Conservation (phyloP, 2,888 invertebrate genomes). For the Acanthoscelides obtectus region DNA sequence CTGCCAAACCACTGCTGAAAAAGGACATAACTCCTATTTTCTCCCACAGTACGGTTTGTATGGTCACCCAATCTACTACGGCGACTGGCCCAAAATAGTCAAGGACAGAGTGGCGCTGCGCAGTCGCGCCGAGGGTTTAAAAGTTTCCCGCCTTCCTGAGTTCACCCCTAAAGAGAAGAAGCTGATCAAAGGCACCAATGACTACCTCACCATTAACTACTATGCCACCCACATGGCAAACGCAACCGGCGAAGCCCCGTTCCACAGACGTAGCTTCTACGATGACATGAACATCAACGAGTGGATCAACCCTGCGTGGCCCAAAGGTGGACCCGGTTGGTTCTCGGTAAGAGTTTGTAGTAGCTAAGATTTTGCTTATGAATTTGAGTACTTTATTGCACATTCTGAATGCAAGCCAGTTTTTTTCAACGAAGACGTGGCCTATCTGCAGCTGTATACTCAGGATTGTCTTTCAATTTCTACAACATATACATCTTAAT, state of each 20-base stretch:
- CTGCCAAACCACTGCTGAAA: too few species aligned
- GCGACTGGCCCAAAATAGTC: constrained; percentile 66
- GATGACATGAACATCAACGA: constrained; percentile 44
- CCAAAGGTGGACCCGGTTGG: constrained; percentile 30
- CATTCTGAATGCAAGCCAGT: too few species aligned
- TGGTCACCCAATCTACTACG: constrained; percentile 58
- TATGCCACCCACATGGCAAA: constrained; percentile 59
- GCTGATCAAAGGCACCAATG: constrained; percentile 58
- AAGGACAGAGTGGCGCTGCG: constrained; percentile 54
- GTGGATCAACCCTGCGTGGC: constrained; percentile 42
- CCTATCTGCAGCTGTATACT: too few species aligned
- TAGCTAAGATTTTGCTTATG: too few species aligned
- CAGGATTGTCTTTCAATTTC: too few species aligned
- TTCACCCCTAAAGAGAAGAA: constrained; percentile 58
- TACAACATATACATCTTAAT: too few species aligned
- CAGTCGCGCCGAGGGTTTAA: constrained; percentile 57
- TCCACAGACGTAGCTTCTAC: constrained; percentile 13
- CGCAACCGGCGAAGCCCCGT: constrained; percentile 9
- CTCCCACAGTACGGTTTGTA: constrained; percentile 27
- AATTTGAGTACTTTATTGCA: too few species aligned
- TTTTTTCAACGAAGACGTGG: too few species aligned
- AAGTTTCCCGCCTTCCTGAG: constrained; percentile 57
- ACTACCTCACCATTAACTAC: constrained; percentile 72
- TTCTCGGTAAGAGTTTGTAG: constrained; percentile 33
- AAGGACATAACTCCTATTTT: too few species aligned